Percentiles rank a stretch among this genome's conserved stretches.
These are phyloP conservation scores for Chrysotoxum bicinctum DNA, from an alignment of 2,888 invertebrate species.

Conservation along the genomic window DNA sequence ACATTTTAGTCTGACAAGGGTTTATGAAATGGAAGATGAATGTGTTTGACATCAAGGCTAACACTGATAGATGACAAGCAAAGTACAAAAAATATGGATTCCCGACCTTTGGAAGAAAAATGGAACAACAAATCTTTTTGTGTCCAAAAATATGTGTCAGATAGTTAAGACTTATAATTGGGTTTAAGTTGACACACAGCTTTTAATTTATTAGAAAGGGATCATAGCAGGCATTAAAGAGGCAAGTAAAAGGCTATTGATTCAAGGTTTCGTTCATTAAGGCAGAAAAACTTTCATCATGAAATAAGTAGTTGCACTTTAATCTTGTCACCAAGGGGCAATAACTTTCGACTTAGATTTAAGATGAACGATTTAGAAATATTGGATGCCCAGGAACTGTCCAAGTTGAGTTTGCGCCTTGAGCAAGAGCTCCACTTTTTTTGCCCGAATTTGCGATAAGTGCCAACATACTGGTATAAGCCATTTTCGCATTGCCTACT, in stretches of 20 bases:
- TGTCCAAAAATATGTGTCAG: conserved; percentile 2
- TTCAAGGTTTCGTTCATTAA: neutral
- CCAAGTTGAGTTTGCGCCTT: no score
- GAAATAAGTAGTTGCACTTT: neutral
- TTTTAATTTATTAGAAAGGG: neutral
- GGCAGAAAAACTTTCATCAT: neutral
- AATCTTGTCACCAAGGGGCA: neutral
- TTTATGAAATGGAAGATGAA: conserved; percentile 34
- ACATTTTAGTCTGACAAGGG: conserved; percentile 38
- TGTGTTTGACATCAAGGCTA: neutral
- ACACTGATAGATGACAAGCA: conserved; percentile 14
- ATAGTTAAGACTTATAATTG: conserved; percentile 24
- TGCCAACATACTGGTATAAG: no score
- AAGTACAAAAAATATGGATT: conserved; percentile 21
- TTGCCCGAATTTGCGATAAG: no score
- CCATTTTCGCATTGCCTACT: no score
- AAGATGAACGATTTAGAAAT: neutral
- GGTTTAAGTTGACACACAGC: conserved; percentile 11
- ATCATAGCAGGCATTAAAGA: neutral
- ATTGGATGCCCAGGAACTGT: no score
- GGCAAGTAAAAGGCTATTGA: neutral
- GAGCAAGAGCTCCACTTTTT: no score
- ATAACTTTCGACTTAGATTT: neutral
- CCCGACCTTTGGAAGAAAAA: neutral
- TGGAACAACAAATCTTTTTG: conserved; percentile 20